Base-by-base conservation (phyloP, 1,140 invertebrate species). In the Nasonia giraulti region DNA sequence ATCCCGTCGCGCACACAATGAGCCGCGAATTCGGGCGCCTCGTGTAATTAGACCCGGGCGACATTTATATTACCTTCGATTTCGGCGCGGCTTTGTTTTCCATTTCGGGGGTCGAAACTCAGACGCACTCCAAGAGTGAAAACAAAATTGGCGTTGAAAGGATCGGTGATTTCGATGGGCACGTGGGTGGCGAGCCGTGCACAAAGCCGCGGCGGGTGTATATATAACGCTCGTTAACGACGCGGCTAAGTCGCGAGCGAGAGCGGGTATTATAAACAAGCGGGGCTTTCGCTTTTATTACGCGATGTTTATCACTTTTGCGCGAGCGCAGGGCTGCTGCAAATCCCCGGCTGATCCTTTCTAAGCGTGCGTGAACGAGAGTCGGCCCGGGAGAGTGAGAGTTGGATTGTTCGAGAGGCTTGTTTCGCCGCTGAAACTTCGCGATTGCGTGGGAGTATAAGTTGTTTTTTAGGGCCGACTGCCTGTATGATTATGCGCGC, bases 231-330 rank as follows among this genome's bases (percentile, higher is more conserved):
- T 83, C 74, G 62, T 83, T 83, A 83, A 62, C 73, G 17, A 12
- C 31, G 31, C 66, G 12, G 33, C 69, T 55, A 74, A 82, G 80
- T 82, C 44, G 68, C 23, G 27, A 1, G 12, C 33, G 74, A 33
- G 37, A 20, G 44, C 17, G 55, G 55, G 31, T 69, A 77, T 77
- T 77, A 62, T 62, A 69, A 77, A 78, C 47, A 77, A 68, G 14
- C 71, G 50, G 23, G 37, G 44, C 27, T 23, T 8, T 23, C 17
- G 47, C 74, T 71, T 83, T 83, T 71, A 78, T 71, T 55, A 11
- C 23, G 8, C 76, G 75, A 83, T 83, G 23, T 71, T 83, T 83
- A 83, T 78, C 75, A 71, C 82, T 69, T 69, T 83, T 76, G 74
- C 37, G 27, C 14, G 12, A 14, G 50, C 20, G 20, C 6, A n/a